These are phyloP conservation scores for Lepus oiostolus DNA, from an alignment of 2,797 vertebrate genomes.

Conservation along the genomic window DNA sequence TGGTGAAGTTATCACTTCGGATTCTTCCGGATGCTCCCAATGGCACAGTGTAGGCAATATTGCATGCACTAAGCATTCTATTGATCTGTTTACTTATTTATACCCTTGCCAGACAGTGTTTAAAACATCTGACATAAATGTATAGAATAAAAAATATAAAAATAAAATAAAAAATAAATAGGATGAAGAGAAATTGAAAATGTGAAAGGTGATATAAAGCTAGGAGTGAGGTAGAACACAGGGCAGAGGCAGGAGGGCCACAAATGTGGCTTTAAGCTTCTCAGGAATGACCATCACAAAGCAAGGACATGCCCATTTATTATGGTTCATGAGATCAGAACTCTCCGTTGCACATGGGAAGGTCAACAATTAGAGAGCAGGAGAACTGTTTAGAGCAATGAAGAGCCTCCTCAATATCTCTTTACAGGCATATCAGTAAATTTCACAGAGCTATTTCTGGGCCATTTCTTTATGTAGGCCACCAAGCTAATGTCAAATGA, in stretches of 20 bases:
- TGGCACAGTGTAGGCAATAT: neutral
- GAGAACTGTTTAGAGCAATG: neutral
- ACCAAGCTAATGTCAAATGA: neutral
- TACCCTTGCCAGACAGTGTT: neutral
- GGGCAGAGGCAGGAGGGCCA: neutral
- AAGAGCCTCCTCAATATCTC: neutral
- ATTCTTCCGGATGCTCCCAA: neutral
- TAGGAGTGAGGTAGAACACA: neutral
- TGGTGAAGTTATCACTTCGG: neutral
- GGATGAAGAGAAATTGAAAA: neutral
- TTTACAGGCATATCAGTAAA: neutral
- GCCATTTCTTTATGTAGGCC: neutral
- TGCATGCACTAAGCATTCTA: neutral
- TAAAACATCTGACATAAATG: neutral
- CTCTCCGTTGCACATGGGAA: neutral
- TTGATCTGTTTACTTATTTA: constrained; percentile 2
- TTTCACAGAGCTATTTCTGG: neutral
- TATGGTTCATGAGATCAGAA: neutral
- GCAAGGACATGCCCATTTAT: neutral
- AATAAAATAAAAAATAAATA: neutral
- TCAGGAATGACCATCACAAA: neutral
- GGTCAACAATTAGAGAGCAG: neutral
- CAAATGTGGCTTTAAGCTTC: neutral
- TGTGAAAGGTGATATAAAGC: neutral
- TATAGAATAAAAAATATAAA: neutral